Evolutionary conservation across 1,140 invertebrate genomes (phyloP).

Genomic region (Zeugodacus cucurbitae): DNA sequence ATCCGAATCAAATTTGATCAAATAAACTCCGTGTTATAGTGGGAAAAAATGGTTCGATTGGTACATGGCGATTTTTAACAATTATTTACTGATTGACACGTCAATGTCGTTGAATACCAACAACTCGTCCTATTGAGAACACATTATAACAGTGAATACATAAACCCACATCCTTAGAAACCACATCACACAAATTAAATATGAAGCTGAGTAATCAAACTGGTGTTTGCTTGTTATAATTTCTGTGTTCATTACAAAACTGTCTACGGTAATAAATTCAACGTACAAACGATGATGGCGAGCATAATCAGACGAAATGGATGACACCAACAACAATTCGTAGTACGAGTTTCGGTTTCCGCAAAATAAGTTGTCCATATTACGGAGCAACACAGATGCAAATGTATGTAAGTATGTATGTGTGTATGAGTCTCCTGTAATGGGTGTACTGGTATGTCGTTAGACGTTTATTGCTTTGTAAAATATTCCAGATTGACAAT

Average conservation of each 20-base stretch:
- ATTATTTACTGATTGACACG: no score
- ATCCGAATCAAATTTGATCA: no score
- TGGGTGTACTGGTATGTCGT: background rate
- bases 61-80: no score
- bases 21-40: no score
- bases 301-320: background rate
- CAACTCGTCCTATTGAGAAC: background rate
- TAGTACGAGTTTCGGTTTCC: background rate
- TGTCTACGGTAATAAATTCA: background rate
- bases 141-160: background rate
- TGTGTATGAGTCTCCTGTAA: background rate
- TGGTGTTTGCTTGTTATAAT: no score
- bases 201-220: no score
- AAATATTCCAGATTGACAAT: background rate
- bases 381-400: background rate
- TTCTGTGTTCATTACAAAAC: background rate
- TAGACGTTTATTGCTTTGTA: conserved; percentile 6
- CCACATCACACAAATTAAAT: no score
- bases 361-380: background rate
- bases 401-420: background rate
- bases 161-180: no score
- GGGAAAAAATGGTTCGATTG: no score
- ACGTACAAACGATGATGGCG: background rate
- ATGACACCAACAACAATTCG: background rate
- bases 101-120: background rate